Conservation (phyloP, 2,888 invertebrate genomes). For the Junonia oenone region DNA sequence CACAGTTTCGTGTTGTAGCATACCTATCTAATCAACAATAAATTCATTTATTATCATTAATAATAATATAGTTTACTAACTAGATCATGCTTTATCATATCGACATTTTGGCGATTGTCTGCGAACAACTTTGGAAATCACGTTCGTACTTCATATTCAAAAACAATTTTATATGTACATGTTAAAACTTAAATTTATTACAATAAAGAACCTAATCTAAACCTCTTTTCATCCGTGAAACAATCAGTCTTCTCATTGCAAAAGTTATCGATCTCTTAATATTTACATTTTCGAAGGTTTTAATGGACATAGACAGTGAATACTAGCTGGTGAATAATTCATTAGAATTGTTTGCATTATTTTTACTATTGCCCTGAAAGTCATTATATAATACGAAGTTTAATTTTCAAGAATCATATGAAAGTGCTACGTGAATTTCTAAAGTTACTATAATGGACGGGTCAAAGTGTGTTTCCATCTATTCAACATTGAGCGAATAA, state of each 20-base stretch:
- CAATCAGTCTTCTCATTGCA: constrained; percentile 78
- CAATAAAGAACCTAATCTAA: constrained; percentile 62
- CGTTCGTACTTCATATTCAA: constrained; percentile 22
- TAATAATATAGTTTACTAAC: constrained; percentile 19
- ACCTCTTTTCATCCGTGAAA: constrained; percentile 67
- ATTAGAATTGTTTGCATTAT: not conserved
- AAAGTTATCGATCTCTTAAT: constrained; percentile 67
- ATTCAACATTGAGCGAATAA: constrained; percentile 50
- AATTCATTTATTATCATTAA: constrained; percentile 25
- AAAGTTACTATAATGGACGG: constrained; percentile 58
- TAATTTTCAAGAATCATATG: constrained; percentile 1
- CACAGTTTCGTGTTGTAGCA: constrained; percentile 22
- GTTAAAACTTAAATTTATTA: constrained; percentile 62
- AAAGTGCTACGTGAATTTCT: constrained; percentile 16
- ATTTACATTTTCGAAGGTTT: constrained; percentile 45
- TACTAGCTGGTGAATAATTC: constrained; percentile 19
- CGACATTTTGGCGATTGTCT: constrained; percentile 23
- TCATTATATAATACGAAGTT: not conserved
- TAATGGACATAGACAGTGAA: constrained; percentile 36
- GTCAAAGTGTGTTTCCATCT: constrained; percentile 40
- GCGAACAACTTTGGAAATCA: constrained; percentile 22
- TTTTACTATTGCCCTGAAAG: not conserved
- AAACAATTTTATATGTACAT: constrained; percentile 23
- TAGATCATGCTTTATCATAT: constrained; percentile 18
- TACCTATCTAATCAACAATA: constrained; percentile 28